phyloP scores from a whole-genome alignment of 2,797 vertebrate genomes.

The Sciaenops ocellatus region DNA sequence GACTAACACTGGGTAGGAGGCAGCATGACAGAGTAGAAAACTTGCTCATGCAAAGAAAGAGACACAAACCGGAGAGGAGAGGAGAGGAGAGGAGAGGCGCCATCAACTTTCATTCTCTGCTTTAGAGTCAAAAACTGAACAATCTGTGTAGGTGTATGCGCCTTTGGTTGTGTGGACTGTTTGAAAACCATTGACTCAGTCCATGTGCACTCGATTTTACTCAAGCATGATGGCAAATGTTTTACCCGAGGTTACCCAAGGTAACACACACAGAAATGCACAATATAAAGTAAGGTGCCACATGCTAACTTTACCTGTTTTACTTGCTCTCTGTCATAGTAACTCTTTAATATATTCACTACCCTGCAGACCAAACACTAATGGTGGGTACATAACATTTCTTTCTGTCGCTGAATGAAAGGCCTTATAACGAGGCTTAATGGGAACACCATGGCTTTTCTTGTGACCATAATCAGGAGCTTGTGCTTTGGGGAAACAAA shows the following conservation, averaged over 20 bases:
- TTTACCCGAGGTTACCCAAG: conserved; percentile 31
- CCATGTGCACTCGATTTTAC: conserved; percentile 32
- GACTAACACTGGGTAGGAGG: conserved; percentile 66
- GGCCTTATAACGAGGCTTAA: conserved; percentile 75
- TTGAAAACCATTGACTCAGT: conserved; percentile 59
- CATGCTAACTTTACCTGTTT: conserved; percentile 12
- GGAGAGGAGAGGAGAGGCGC: conserved; percentile 29
- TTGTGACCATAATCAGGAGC: conserved; percentile 84
- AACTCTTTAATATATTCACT: conserved; percentile 41
- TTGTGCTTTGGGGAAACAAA: conserved; percentile 79
- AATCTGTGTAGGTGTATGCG: conserved; percentile 43
- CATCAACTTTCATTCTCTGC: conserved; percentile 42
- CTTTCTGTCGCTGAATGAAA: conserved; percentile 65
- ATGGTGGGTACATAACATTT: conserved; percentile 45
- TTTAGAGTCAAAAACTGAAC: conserved; percentile 47
- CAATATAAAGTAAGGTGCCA: conserved; percentile 3
- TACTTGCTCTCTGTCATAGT: neutral
- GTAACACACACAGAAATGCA: neutral
- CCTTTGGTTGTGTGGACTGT: conserved; percentile 25
- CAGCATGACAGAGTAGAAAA: conserved; percentile 59
- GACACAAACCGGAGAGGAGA: conserved; percentile 35
- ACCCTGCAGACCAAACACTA: conserved; percentile 33
- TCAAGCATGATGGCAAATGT: conserved; percentile 26
- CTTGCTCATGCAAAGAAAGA: conserved; percentile 49
- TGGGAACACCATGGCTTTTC: conserved; percentile 80